Evolutionary conservation across 1,140 invertebrate genomes (phyloP), one percentile per base, ranked within the genome.

Genomic region (Drosophila equinoxialis): DNA sequence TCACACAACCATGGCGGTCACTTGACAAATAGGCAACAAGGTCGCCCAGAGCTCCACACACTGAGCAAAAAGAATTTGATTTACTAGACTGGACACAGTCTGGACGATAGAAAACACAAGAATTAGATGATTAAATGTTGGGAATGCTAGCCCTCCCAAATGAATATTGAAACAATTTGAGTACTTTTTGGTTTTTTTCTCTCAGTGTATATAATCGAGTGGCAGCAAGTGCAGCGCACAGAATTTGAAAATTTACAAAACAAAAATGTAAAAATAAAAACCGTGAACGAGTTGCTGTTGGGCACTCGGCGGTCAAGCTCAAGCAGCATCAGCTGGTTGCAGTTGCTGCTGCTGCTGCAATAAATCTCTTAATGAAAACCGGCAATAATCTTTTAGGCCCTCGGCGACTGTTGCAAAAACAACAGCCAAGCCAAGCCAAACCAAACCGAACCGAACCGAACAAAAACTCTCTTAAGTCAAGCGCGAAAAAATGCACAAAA

Each of bases 361-460:
- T 90, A 90, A 90, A 90, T 90, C 87, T 90, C 87, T 83, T 81
- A 90, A 86, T 90, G 83, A 90, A 90, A 90, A 87, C 87, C 87
- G 83, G 87, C 87, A 90, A 90, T 84, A 90, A 90, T 81, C 72
- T 87, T 83, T 85, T 74, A 39, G 37, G 80, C 77, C 87, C 80
- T 41, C 82, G 74, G 82, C 72, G 54, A 71, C 17, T 51, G 17
- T 11, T 39, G 37, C 37, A 71, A 35, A 42, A 14, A 54, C 17
- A 30, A 30, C 30, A 30, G 30, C 30, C 6, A 30, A 30, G 26
- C 30, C 30, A 30, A 30, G 30, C 30, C 30, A 30, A 66, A 59
- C 41, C 20, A 71, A 61, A n/a, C n/a, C n/a, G n/a, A 55, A 37
- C 48, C 14, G 68, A 75, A 76, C 39, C 45, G 17, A 72, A 59